Evolutionary conservation across 92 coral and sea anemone genomes (phyloP).

Genomic region (Epizoanthus fatuus): DNA sequence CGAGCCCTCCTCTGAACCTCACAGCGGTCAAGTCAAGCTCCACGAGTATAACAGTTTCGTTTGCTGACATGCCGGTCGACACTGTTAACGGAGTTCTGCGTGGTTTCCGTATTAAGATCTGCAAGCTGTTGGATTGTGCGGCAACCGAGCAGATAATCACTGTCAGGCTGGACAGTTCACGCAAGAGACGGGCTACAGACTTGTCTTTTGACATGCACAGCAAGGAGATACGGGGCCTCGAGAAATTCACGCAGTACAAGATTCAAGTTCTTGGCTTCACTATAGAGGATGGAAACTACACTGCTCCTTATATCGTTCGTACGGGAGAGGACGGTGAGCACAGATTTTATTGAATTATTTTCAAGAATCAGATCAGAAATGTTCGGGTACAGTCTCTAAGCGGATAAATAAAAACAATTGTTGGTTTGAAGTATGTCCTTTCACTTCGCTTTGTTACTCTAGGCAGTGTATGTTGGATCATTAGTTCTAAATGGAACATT

Average conservation of each 20-base stretch:
- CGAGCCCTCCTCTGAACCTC: constrained; percentile 43
- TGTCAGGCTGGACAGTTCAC: not conserved
- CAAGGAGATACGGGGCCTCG: constrained; percentile 32
- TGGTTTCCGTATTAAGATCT: constrained; percentile 56
- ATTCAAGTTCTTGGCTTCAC: constrained; percentile 56
- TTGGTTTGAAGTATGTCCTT: too few species aligned
- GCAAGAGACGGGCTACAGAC: constrained; percentile 12
- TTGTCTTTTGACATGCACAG: constrained; percentile 10
- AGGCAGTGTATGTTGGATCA: too few species aligned
- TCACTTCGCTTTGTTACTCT: too few species aligned
- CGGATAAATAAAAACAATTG: too few species aligned
- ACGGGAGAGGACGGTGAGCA: constrained; percentile 39
- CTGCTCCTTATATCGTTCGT: constrained; percentile 14
- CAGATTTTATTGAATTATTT: not conserved
- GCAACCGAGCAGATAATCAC: constrained; percentile 6
- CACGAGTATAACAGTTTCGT: constrained; percentile 58
- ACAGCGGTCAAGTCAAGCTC: constrained; percentile 61
- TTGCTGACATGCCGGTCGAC: constrained; percentile 53
- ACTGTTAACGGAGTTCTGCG: constrained; percentile 61
- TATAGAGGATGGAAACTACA: constrained; percentile 40
- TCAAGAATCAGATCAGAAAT: too few species aligned
- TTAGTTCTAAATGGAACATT: too few species aligned
- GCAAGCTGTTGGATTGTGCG: constrained; percentile 34
- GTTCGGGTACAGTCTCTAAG: too few species aligned
- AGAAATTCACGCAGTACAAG: constrained; percentile 53